Evolutionary conservation across 2,888 invertebrate species (phyloP).

Genomic region (Lycocerus yunnanus): DNA sequence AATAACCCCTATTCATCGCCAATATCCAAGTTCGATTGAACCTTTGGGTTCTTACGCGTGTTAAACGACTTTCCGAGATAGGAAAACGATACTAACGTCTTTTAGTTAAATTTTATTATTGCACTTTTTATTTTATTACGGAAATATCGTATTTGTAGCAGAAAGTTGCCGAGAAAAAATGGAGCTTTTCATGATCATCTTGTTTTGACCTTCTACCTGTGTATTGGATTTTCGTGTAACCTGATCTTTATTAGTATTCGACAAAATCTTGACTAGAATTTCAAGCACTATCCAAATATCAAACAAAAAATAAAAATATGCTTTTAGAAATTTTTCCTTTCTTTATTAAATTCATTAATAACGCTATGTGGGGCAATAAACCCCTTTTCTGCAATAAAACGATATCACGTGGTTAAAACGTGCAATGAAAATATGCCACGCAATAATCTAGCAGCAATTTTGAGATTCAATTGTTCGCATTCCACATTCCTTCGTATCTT

Average conservation of each 20-base stretch:
- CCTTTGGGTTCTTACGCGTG: constrained; percentile 8
- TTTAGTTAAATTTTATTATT: not conserved
- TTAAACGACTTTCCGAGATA: constrained; percentile 11
- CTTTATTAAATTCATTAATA: not conserved
- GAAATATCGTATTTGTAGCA: not conserved
- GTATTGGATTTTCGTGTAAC: constrained; percentile 17
- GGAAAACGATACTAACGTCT: constrained; percentile 1
- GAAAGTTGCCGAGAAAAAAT: not conserved
- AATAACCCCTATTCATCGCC: constrained; percentile 15
- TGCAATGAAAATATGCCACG: constrained; percentile 31
- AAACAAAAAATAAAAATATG: not conserved
- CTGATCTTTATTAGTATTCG: constrained; percentile 11
- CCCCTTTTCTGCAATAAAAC: constrained; percentile 4
- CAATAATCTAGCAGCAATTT: constrained; percentile 32
- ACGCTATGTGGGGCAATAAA: not conserved
- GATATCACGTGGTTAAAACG: constrained; percentile 23
- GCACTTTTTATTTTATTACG: not conserved
- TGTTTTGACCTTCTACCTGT: constrained; percentile 9
- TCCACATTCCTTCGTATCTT: constrained; percentile 36
- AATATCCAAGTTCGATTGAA: constrained; percentile 8
- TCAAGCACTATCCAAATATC: not conserved
- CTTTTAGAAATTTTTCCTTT: not conserved
- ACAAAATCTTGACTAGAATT: not conserved
- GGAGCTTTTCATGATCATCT: not conserved
- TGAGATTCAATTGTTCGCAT: constrained; percentile 40